Evolutionary conservation across 37 sponge, comb jelly and placozoan genomes (phyloP), one percentile per base, ranked within the genome.

Genomic region (Tethya wilhelma): DNA sequence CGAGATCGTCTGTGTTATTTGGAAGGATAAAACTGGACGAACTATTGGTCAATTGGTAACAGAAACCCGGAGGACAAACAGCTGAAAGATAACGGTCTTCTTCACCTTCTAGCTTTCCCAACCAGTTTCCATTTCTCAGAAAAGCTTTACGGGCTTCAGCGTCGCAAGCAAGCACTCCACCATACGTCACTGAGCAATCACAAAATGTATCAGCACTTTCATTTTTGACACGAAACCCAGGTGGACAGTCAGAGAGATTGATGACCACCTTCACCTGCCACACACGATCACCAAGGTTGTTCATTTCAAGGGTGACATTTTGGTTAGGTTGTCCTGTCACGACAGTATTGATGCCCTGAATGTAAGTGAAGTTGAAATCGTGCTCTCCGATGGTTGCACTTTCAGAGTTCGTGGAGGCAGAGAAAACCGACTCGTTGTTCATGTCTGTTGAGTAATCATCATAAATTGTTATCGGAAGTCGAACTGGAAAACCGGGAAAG

Each of bases 401-500:
- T n/a, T n/a, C n/a, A n/a, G n/a, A n/a, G n/a, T n/a, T n/a, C n/a
- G n/a, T n/a, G n/a, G n/a, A n/a, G n/a, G n/a, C n/a, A n/a, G n/a
- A n/a, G 46, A 46, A 64, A 9, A 78, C 56, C 3, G 46, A 49
- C 11, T 64, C 67, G 9, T 45, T 7, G 34, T 37, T 44, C 4
- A 78, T 3, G 20, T 64, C 56, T 4, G 44, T 17, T 6, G 4
- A 20, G 1, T 46, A 26, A 31, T 78, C 79, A 44, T 78, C 79
- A 31, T 9, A 3, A 62, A 46, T 45, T 30, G 5, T 29, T 2
- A 79, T 28, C 0, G 65, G 67, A 14, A 86, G 67, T 20, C 26
- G 40, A 28, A 79, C 36, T 2, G 26, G 8, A 23, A 63, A 44
- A 32, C 86, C 86, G 8, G 86, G 79, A 56, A 76, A 76, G 1